Evolutionary conservation across 2,888 invertebrate genomes (phyloP), one percentile per base, ranked within the genome.

Genomic region (Epicampocera succincta): DNA sequence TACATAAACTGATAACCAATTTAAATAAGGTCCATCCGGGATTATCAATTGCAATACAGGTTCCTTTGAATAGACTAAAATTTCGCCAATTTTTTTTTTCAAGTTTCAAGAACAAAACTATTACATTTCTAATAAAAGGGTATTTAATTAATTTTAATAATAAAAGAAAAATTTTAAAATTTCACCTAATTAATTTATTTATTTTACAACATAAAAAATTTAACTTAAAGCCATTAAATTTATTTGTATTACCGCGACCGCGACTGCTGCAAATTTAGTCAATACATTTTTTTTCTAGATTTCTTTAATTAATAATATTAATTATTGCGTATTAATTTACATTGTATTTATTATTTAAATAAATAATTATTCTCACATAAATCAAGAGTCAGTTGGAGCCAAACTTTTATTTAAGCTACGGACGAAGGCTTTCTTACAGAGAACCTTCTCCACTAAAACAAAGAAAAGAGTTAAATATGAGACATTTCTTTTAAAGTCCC

Each of bases 221-320:
- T 93, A 84, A 84, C 84, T 85, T 86, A 85, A 80, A 90, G 89
- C 89, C 91, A 92, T 88, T 92, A 91, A 92, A 92, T 92, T 92
- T 87, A 92, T 92, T 92, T 92, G 93, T 94, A 86, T 94, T 94
- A 94, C 94, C 94, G 93, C 94, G 92, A 92, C 92, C 93, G 94
- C n/a, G n/a, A n/a, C 94, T 94, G 86, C 90, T 90, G 44, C 94
- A 94, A 89, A 94, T 88, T 91, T 94, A 93, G 86, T 92, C 92
- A 92, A 91, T 92, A 92, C 91, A 93, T 90, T 88, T 86, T 93
- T 93, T 92, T 92, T 93, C 92, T 92, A 93, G 91, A 92, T 92
- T 92, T 91, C 91, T 92, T 93, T 92, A 92, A 93, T 92, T 87
- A 91, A 91, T 92, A 93, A 93, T 90, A 91, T 88, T 92, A 92